Conservation (phyloP, 2,797 vertebrate species). For the Betta splendens region DNA sequence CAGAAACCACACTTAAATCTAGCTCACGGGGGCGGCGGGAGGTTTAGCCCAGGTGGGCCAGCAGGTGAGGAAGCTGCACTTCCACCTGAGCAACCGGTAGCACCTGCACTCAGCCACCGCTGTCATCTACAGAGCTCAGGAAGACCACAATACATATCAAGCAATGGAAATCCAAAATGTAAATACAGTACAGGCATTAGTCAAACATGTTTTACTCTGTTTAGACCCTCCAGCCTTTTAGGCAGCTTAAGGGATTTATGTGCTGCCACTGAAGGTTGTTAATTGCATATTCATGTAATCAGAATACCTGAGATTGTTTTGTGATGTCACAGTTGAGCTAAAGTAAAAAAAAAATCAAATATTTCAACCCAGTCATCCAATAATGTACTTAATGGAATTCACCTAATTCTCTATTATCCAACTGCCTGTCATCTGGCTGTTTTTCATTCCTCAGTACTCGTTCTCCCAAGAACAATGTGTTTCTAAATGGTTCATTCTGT, state of each 20-base stretch:
- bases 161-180: neutral
- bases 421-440: neutral
- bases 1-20: conserved; percentile 2
- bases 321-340: conserved; percentile 13
- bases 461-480: too few relatives aligned
- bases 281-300: conserved; percentile 14
- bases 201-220: too few relatives aligned
- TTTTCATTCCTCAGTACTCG: neutral
- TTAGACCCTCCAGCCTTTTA: neutral
- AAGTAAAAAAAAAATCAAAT: too few relatives aligned
- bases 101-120: conserved; percentile 13
- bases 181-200: neutral
- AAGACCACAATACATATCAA: neutral
- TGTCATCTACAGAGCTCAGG: neutral
- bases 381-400: too few relatives aligned
- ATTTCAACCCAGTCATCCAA: too few relatives aligned
- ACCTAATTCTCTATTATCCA: too few relatives aligned
- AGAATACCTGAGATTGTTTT: conserved; percentile 17
- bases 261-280: neutral
- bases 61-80: conserved; percentile 48
- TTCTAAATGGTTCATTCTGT: too few relatives aligned
- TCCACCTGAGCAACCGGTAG: conserved; percentile 28
- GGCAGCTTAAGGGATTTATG: neutral
- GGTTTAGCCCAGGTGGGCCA: conserved; percentile 32
- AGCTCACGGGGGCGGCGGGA: conserved; percentile 8